Base-by-base conservation (phyloP, 2,113 vertebrate genomes). In the Melanerpes formicivorus region DNA sequence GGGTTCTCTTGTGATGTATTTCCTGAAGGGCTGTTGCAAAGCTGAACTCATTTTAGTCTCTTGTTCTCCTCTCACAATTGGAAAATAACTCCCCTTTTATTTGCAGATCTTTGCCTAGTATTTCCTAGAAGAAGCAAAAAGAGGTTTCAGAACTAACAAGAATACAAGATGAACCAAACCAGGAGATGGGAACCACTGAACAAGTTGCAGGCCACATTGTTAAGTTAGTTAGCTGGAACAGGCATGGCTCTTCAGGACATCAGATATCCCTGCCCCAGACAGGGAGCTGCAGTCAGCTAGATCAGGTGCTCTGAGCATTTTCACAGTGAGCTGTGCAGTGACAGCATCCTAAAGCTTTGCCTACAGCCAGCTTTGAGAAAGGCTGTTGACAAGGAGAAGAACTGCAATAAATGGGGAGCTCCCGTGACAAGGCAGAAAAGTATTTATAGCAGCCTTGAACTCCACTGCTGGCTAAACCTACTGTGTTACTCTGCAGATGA, bases 381-480 rank as follows among this genome's bases (percentile, higher is more conserved):
- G 37, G 50, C 87, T 87, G 81, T 80, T 90, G 93, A 95, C 95
- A 96, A 93, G 95, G 86, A 95, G 92, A 90, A 93, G 95, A 96
- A 90, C 83, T 93, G 77, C 94, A 95, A 96, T 94, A 97, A 97
- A 97, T 86, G 86, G 84, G 60, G 89, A 87, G 95, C 95, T 96
- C 90, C 94, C 50, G 86, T 82, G 89, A 89, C 69, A 96, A 95
- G 81, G 93, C 86, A 84, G 81, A 73, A 80, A 96, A 93, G 95
- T 98, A 97, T 97, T 96, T 97, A 97, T 96, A 98, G 96, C 87
- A 88, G 63, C 54, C 89, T 94, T 88, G 76, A 93, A 93, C 80
- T 90, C 34, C 27, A 21, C 52, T 77, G 59, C 84, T 88, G 76
- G 71, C 83, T 75, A 91, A 90, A 71, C n/a, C 80, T 75, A 58